phyloP scores from a whole-genome alignment of 2,797 vertebrate species.

The Crenichthys baileyi region DNA sequence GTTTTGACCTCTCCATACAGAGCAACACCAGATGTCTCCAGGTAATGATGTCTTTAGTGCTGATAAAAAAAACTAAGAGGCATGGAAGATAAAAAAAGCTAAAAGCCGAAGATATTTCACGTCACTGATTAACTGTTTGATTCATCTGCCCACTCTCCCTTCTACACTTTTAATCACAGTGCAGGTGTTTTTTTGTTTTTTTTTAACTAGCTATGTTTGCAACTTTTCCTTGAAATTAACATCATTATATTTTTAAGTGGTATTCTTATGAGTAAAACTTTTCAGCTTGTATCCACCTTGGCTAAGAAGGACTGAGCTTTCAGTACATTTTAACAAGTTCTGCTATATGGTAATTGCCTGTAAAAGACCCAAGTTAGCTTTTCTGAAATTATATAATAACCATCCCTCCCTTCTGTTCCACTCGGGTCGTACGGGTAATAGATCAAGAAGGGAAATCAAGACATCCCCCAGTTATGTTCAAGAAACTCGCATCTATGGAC shows the following conservation, averaged over 20 bases:
- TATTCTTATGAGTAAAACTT: neutral
- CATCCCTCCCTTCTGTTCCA: neutral
- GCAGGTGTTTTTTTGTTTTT: neutral
- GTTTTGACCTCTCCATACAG: conserved; percentile 24
- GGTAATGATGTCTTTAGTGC: conserved; percentile 41
- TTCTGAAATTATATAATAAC: neutral
- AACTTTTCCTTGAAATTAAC: neutral
- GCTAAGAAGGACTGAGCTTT: neutral
- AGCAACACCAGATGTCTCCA: conserved; percentile 15
- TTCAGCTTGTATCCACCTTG: neutral
- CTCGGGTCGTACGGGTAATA: accelerated
- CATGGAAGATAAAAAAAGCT: conserved; percentile 17
- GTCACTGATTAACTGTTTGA: conserved; percentile 38
- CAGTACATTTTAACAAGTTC: neutral
- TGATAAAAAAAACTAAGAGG: conserved; percentile 30
- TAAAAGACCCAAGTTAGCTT: neutral
- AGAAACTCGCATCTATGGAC: neutral
- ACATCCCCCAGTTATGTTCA: neutral
- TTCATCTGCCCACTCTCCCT: conserved; percentile 23
- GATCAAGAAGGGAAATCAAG: neutral
- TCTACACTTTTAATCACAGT: neutral
- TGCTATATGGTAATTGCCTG: neutral
- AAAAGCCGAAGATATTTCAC: conserved; percentile 14
- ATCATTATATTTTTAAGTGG: neutral
- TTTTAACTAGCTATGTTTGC: neutral